Conservation (phyloP, 1,140 invertebrate genomes). For the Papilio polytes region DNA sequence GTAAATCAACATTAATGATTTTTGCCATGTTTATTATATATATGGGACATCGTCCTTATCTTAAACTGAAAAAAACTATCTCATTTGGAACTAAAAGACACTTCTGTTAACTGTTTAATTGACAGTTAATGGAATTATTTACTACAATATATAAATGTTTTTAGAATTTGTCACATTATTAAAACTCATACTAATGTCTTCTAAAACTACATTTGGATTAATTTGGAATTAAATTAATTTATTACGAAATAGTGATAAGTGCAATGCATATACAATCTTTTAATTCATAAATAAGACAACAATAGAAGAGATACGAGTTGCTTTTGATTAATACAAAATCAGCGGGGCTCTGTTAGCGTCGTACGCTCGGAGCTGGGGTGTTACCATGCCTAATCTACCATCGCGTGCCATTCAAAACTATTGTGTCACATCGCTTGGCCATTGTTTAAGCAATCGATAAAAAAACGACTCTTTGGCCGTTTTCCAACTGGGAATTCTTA, state of each 20-base stretch:
- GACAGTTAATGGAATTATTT: no score
- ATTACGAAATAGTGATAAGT: no score
- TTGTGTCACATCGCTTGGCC: conserved; percentile 67
- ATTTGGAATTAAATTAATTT: no score
- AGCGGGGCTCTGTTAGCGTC: conserved; percentile 10
- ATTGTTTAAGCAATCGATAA: conserved; percentile 77
- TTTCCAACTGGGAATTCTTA: conserved; percentile 64
- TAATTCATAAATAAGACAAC: background rate
- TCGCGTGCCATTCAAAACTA: conserved; percentile 74
- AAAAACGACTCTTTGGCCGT: conserved; percentile 69
- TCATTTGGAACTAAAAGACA: no score
- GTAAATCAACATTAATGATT: background rate
- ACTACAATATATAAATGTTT: no score
- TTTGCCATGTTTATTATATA: background rate
- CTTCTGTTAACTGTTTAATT: no score
- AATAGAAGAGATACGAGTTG: conserved; percentile 37
- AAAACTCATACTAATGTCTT: no score
- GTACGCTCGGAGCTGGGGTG: conserved; percentile 42
- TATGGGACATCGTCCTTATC: background rate
- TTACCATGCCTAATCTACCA: conserved; percentile 76
- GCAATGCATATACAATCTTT: no score
- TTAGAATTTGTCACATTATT: no score
- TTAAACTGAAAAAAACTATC: background rate
- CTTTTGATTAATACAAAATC: conserved; percentile 38
- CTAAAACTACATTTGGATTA: no score